Percentiles rank a stretch among this genome's conserved stretches.
phyloP scores from a whole-genome alignment of 37 sponge, comb jelly and placozoan species.

The Ianthella basta region DNA sequence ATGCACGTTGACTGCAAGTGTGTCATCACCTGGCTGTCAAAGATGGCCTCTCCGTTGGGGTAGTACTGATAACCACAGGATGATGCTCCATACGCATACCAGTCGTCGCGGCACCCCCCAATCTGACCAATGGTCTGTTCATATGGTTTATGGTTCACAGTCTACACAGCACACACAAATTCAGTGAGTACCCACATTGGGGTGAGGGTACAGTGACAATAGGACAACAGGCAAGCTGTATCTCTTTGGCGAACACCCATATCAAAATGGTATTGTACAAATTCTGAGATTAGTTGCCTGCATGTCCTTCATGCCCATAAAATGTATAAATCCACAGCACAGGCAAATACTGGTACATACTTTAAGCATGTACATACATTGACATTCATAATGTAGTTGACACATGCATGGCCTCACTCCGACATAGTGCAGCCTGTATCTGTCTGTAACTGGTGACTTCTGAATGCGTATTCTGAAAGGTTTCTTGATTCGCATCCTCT shows the following conservation, averaged over 20 bases:
- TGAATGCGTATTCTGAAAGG: constrained; percentile 68
- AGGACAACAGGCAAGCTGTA: no score
- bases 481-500: constrained; percentile 59
- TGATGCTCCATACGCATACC: constrained; percentile 48
- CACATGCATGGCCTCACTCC: constrained; percentile 51
- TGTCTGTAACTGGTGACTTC: constrained; percentile 76
- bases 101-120: constrained; percentile 57
- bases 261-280: no score
- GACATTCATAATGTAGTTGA: neutral
- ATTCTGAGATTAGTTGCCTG: no score
- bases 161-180: constrained; percentile 29
- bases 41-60: constrained; percentile 53
- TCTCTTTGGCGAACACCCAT: no score
- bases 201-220: no score
- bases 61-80: constrained; percentile 61
- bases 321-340: no score
- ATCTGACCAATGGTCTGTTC: constrained; percentile 43
- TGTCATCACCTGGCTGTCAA: constrained; percentile 76
- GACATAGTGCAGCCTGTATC: constrained; percentile 64
- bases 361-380: neutral
- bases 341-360: constrained; percentile 2
- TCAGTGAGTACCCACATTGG: neutral
- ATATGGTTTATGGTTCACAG: constrained; percentile 53
- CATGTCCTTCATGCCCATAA: no score
- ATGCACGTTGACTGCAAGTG: no score